Conservation (phyloP, 92 coral and sea anemone species). For the Siderastrea siderea region DNA sequence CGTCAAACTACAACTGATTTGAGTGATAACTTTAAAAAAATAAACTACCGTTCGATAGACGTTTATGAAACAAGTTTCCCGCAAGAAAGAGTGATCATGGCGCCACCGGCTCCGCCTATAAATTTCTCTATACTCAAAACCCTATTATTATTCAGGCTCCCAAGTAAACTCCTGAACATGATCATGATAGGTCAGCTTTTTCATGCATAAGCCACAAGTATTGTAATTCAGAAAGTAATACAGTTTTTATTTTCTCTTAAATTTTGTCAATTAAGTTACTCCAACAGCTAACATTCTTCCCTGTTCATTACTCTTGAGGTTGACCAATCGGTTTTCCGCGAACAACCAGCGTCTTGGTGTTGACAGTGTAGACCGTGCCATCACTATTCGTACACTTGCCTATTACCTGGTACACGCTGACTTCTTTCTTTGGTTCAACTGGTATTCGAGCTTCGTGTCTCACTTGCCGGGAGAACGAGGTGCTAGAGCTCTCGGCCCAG, state of each 20-base stretch:
- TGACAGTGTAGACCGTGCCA: conserved; percentile 57
- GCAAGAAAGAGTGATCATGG: too few species aligned
- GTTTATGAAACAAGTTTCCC: too few species aligned
- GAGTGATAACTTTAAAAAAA: too few species aligned
- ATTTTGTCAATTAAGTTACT: background rate
- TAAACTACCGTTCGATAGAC: too few species aligned
- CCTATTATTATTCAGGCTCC: too few species aligned
- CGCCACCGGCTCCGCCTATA: too few species aligned
- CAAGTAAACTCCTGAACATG: too few species aligned
- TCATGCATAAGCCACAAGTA: too few species aligned
- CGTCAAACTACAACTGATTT: too few species aligned
- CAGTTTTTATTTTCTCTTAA: background rate
- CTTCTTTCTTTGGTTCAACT: conserved; percentile 48
- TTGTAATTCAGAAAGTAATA: too few species aligned
- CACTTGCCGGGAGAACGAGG: conserved; percentile 39
- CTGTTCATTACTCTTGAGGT: background rate
- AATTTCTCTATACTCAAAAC: too few species aligned
- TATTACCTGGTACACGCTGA: conserved; percentile 58
- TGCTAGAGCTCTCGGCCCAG: conserved; percentile 54
- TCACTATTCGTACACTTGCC: conserved; percentile 54
- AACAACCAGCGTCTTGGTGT: conserved; percentile 59
- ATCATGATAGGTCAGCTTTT: too few species aligned
- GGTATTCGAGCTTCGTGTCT: conserved; percentile 57
- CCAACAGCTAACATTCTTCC: background rate
- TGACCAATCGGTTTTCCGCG: conserved; percentile 12